A percentile compares a stretch with the other conserved stretches of the same genome.
These are phyloP conservation scores for Mareca penelope DNA, from an alignment of 2,797 vertebrate species.

Conservation along the genomic window DNA sequence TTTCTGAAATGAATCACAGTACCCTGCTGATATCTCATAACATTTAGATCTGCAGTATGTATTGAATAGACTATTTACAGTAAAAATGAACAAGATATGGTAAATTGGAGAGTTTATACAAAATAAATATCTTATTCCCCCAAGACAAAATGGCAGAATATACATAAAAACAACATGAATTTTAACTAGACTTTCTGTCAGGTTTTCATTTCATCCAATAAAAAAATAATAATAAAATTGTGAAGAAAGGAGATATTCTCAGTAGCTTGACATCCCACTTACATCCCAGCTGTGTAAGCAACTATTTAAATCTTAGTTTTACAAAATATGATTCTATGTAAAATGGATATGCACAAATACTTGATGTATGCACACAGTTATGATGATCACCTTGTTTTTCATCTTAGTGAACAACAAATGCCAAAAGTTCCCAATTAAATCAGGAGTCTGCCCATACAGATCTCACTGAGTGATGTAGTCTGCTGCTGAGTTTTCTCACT, in stretches of 20 bases:
- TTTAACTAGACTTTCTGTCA: neutral
- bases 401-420: neutral
- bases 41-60: neutral
- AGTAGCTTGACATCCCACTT: neutral
- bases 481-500: neutral
- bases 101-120: constrained; percentile 4
- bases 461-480: neutral
- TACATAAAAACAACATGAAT: neutral
- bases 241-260: neutral
- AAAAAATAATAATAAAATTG: neutral
- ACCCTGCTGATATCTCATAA: constrained; percentile 42
- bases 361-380: neutral
- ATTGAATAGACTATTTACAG: constrained; percentile 3
- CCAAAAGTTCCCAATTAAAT: neutral
- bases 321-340: neutral
- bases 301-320: neutral
- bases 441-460: neutral
- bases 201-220: neutral
- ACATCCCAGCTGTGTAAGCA: neutral
- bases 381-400: neutral
- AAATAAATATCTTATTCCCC: neutral
- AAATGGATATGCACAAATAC: neutral
- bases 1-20: neutral
- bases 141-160: neutral
- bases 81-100: constrained; percentile 12